Evolutionary conservation across 2,113 vertebrate genomes (phyloP), one percentile per base, ranked within the genome.

Genomic region (Cephalopterus ornatus): DNA sequence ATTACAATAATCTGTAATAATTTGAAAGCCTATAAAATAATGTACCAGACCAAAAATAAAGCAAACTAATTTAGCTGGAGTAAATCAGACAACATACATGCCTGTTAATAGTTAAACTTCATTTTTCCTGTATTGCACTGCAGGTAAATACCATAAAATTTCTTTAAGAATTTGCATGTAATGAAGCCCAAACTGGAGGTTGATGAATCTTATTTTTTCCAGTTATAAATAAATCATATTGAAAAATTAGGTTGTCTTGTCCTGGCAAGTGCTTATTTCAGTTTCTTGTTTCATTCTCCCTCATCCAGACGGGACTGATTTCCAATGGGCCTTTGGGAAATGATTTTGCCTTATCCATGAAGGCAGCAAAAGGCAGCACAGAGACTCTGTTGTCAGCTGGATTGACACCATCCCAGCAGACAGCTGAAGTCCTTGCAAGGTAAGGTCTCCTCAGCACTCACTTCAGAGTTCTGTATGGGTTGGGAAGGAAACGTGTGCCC

Each of bases 251-350:
- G 9, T 49, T 89, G 15, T 71, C 20, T 39, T 52, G 15, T 35
- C 23, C 27, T 95, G 84, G 55, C 84, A 59, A 88, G 62, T 47
- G 71, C 95, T 79, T 85, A 76, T 74, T 83, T 85, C 66, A 61
- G 12, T 84, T 87, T 73, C 39, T 59, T 82, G 8, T 72, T 53
- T 91, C 22, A 58, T 56, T 96, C 85, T 95, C 85, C 89, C 73
- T 46, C 20, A 96, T 97, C 86, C 98, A 99, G 98, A 98, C 97
- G 4, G 95, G 97, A 41, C 92, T 97, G 85, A 91, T 98, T 97
- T 97, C 98, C 89, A 99, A 99, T 22, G 99, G 99, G 80, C 98
- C 98, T 87, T 95, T 98, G 50, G 98, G 98, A 94, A 97, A 94
- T 47, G 98, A 98, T 10, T 27, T 72, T 14, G 59, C 95, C 65